A percentile compares a stretch with the other conserved stretches of the same genome.
Evolutionary conservation across 2,888 invertebrate species (phyloP).

Genomic region (Xestia c-nigrum): DNA sequence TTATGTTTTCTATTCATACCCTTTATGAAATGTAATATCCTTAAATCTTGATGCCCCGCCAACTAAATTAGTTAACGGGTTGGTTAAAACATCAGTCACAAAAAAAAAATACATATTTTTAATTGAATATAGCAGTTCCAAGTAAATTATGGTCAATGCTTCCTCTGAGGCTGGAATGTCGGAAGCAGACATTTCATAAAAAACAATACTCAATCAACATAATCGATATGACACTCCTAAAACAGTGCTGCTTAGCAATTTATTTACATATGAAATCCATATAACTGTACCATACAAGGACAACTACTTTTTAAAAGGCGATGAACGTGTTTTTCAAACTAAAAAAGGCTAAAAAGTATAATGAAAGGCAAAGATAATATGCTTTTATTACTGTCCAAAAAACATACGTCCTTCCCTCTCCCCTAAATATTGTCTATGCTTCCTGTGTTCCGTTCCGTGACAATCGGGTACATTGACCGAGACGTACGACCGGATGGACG

Average conservation of each 20-base stretch:
- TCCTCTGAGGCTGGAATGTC: constrained; percentile 18
- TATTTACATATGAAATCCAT: constrained; percentile 28
- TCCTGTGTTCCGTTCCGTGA: constrained; percentile 70
- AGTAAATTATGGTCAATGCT: constrained; percentile 1
- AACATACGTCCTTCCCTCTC: constrained; percentile 33
- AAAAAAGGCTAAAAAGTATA: not conserved
- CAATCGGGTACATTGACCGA: constrained; percentile 70
- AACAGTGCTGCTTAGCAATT: constrained; percentile 26
- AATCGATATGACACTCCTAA: constrained; percentile 27
- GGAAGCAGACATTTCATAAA: constrained; percentile 30
- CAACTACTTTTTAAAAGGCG: constrained; percentile 13
- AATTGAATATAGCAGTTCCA: not conserved
- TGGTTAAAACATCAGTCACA: not conserved
- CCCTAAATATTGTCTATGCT: constrained; percentile 56
- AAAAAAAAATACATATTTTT: not conserved
- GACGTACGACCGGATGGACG: constrained; percentile 48
- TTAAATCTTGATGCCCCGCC: not conserved
- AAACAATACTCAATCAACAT: constrained; percentile 32
- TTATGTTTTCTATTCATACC: constrained; percentile 41
- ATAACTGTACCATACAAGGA: constrained; percentile 10
- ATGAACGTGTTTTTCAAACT: not conserved
- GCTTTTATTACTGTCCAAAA: constrained; percentile 32
- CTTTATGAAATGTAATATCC: constrained; percentile 40
- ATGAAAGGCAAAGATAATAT: constrained; percentile 35
- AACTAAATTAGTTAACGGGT: not conserved